These are phyloP conservation scores for Natator depressus DNA, from an alignment of 2,113 vertebrate species.

Conservation along the genomic window DNA sequence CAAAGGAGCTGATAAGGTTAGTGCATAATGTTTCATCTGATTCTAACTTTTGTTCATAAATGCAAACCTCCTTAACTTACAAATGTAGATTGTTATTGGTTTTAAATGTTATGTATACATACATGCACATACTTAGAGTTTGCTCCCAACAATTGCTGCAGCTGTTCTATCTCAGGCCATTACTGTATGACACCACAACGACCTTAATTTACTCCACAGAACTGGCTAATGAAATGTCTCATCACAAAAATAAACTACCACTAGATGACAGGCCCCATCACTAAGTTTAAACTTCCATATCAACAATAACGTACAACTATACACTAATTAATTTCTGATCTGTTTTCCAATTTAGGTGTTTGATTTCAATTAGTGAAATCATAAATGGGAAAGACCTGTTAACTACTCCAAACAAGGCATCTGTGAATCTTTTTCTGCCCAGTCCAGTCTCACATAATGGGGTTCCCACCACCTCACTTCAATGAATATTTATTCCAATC, in stretches of 20 bases:
- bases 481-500: conserved; percentile 22
- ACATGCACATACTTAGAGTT: conserved; percentile 64
- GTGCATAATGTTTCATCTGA: not conserved
- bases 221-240: not conserved
- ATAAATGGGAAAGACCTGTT: not conserved
- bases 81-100: conserved; percentile 18
- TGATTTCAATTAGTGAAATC: not conserved
- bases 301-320: accelerated
- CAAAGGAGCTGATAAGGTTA: conserved; percentile 44
- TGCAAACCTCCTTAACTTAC: conserved; percentile 78
- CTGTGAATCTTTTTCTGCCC: not conserved
- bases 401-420: conserved; percentile 6
- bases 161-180: not conserved
- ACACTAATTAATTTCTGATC: not conserved
- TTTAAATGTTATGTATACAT: not conserved
- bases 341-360: conserved; percentile 4
- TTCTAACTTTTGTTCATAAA: not conserved
- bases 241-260: not conserved
- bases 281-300: not conserved
- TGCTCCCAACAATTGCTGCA: conserved; percentile 65
- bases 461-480: conserved; percentile 8
- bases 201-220: not conserved
- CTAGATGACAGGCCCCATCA: not conserved
- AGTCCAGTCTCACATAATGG: conserved; percentile 8
- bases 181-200: not conserved